phyloP scores from a whole-genome alignment of 2,888 invertebrate species.

The Drosophila meridionalis region DNA sequence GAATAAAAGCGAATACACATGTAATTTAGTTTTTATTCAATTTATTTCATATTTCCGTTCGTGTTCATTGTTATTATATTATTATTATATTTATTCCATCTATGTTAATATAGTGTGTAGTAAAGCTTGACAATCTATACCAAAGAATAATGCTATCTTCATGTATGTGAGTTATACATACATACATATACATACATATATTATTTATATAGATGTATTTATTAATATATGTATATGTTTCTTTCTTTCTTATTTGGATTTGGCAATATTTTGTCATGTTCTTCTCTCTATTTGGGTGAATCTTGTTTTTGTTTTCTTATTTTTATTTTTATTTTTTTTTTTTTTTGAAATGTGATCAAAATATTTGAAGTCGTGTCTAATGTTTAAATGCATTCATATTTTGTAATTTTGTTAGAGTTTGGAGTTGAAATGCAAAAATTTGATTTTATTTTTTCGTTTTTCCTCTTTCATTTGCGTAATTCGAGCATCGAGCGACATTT shows the following conservation, averaged over 20 bases:
- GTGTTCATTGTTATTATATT: slow-evolving; percentile 54
- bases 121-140: slow-evolving; percentile 80
- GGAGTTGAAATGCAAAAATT: slow-evolving; percentile 19
- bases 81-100: slow-evolving; percentile 64
- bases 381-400: slow-evolving; percentile 48
- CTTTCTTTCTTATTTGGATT: slow-evolving; percentile 3
- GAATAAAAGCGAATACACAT: slow-evolving; percentile 8
- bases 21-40: slow-evolving; percentile 67
- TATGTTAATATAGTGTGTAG: slow-evolving; percentile 74
- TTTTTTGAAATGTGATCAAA: slow-evolving; percentile 10
- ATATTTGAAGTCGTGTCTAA: slow-evolving; percentile 26
- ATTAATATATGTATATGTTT: slow-evolving; percentile 2
- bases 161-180: slow-evolving; percentile 49
- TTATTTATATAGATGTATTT: slow-evolving; percentile 26
- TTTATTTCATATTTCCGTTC: slow-evolving; percentile 74
- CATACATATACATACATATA: slow-evolving; percentile 17
- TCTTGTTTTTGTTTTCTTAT: slow-evolving; percentile 1
- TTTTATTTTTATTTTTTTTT: neutral
- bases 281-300: slow-evolving; percentile 41
- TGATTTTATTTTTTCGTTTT: slow-evolving; percentile 3
- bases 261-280: slow-evolving; percentile 41
- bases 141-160: slow-evolving; percentile 71
- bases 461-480: slow-evolving; percentile 10
- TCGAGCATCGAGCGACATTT: slow-evolving; percentile 23
- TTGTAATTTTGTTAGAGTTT: slow-evolving; percentile 38